phyloP scores from a whole-genome alignment of 2,888 invertebrate genomes.

The Caenorhabditis afra region DNA sequence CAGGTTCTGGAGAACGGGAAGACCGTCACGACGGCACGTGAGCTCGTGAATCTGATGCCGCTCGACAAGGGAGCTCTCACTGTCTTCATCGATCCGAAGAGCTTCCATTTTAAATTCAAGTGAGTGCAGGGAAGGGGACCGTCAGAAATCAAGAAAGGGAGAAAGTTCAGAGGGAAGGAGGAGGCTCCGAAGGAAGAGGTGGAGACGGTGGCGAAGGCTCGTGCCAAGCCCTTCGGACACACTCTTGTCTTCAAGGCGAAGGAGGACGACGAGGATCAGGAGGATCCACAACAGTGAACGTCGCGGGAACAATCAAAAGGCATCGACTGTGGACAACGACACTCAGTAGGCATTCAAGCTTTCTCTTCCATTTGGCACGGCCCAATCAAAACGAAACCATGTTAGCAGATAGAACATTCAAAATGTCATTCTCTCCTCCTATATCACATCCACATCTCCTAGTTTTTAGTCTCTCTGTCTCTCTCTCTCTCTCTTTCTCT shows the following conservation, averaged over 20 bases:
- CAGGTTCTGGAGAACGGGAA: background rate
- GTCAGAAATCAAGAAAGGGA: background rate
- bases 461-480: background rate
- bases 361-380: background rate
- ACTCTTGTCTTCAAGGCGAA: conserved; percentile 12
- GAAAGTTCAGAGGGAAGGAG: conserved; percentile 10
- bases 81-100: conserved; percentile 11
- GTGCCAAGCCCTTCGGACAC: conserved; percentile 2
- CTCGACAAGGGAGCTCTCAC: conserved; percentile 2
- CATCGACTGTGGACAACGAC: conserved; percentile 6
- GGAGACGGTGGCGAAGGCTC: conserved; percentile 30
- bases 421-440: background rate
- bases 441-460: background rate
- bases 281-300: background rate
- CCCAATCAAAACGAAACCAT: background rate
- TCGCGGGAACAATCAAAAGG: background rate
- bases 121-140: too few species aligned
- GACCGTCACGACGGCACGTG: conserved; percentile 1
- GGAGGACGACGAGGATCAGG: background rate
- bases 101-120: background rate
- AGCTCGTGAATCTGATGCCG: conserved; percentile 13
- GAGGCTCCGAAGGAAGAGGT: background rate
- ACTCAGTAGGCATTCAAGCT: background rate
- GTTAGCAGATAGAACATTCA: background rate
- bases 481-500: conserved; percentile 6